phyloP scores from a whole-genome alignment of 2,888 invertebrate genomes.

The Perdita meconis region DNA sequence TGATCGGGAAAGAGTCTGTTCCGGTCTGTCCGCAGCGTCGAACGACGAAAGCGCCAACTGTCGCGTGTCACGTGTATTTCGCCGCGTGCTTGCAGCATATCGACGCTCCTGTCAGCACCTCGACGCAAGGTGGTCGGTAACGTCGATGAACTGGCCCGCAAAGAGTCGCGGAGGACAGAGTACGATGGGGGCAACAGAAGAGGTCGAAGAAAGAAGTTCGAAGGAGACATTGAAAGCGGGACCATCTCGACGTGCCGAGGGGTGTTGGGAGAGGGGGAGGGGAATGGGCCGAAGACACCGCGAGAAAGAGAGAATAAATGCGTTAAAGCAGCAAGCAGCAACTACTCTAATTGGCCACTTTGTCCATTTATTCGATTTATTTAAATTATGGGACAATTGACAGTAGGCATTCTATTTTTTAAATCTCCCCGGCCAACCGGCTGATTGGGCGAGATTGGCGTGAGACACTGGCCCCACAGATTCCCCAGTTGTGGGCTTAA shows the following conservation, averaged over 20 bases:
- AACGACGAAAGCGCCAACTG: constrained; percentile 12
- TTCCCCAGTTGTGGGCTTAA: constrained; percentile 85
- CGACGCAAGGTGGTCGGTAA: constrained; percentile 55
- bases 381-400: constrained; percentile 85
- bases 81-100: neutral
- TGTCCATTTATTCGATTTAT: constrained; percentile 85
- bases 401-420: constrained; percentile 85
- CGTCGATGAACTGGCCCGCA: constrained; percentile 28
- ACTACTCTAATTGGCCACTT: constrained; percentile 85
- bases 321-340: constrained; percentile 82
- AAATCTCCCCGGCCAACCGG: constrained; percentile 83
- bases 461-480: constrained; percentile 85
- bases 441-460: constrained; percentile 84
- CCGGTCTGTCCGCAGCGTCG: neutral
- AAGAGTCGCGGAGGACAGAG: neutral
- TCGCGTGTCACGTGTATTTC: neutral
- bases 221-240: constrained; percentile 44
- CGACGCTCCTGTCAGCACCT: constrained; percentile 26
- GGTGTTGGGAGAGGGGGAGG: constrained; percentile 13
- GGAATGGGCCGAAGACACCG: constrained; percentile 67
- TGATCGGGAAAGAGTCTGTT: no score
- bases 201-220: constrained; percentile 35
- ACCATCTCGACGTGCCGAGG: constrained; percentile 14
- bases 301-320: constrained; percentile 78
- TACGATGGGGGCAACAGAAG: neutral